Evolutionary conservation across 2,113 vertebrate genomes (phyloP).

Genomic region (Phyllostomus hastatus): DNA sequence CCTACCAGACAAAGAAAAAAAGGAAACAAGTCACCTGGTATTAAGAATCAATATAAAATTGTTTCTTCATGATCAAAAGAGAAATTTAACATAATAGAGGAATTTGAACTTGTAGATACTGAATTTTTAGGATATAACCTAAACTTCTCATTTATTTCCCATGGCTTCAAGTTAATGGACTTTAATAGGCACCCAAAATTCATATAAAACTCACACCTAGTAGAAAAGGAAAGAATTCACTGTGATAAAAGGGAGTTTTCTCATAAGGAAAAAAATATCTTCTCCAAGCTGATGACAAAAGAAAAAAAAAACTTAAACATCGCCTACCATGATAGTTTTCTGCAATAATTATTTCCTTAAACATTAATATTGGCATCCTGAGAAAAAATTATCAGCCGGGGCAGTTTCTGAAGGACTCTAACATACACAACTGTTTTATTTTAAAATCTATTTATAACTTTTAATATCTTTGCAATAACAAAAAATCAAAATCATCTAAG

Average conservation of each 20-base stretch:
- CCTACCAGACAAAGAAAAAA: not conserved
- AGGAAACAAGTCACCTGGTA: not conserved
- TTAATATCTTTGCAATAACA: constrained; percentile 5
- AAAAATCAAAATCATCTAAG: not conserved
- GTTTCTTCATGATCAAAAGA: not conserved
- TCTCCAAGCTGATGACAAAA: constrained; percentile 27
- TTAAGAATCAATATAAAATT: not conserved
- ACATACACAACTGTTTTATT: not conserved
- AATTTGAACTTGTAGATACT: not conserved
- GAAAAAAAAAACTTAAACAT: constrained; percentile 27
- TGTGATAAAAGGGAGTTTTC: constrained; percentile 54
- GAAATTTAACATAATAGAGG: not conserved
- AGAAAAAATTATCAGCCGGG: not conserved
- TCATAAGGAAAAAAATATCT: constrained; percentile 28
- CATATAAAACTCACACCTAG: constrained; percentile 22
- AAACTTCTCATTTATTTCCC: not conserved
- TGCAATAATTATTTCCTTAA: not conserved
- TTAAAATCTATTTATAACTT: constrained; percentile 26
- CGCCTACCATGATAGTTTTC: constrained; percentile 29
- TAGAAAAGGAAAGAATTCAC: constrained; percentile 57
- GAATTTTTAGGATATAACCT: not conserved
- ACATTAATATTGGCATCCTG: not conserved
- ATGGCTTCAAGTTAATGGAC: not conserved
- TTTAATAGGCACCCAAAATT: not conserved
- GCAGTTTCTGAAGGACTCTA: constrained; percentile 46